phyloP scores from a whole-genome alignment of 2,113 vertebrate genomes.

The Alexandromys fortis region DNA sequence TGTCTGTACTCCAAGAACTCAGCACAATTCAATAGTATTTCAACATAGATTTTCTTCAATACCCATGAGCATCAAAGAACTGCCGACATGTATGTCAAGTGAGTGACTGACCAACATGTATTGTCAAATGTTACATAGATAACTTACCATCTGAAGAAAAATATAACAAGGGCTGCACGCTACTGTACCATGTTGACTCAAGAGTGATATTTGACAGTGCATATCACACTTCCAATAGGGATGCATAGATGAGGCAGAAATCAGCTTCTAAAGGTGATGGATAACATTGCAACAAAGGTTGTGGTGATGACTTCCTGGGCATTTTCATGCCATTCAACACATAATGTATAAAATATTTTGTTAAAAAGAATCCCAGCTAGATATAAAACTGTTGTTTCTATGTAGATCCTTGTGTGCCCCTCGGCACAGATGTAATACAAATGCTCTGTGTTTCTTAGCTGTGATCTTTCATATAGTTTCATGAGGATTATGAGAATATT shows the following conservation, averaged over 20 bases:
- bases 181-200: not conserved
- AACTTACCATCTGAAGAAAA: not conserved
- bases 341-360: not conserved
- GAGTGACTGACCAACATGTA: not conserved
- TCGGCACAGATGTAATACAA: not conserved
- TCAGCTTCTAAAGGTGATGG: not conserved
- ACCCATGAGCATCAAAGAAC: not conserved
- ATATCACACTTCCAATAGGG: not conserved
- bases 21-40: not conserved
- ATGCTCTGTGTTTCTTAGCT: not conserved
- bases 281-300: not conserved
- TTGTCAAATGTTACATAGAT: not conserved
- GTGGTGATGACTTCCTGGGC: not conserved
- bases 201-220: not conserved
- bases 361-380: not conserved
- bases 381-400: not conserved
- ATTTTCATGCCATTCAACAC: too few relatives aligned
- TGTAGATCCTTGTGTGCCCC: not conserved
- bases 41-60: not conserved
- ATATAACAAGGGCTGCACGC: not conserved
- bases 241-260: not conserved
- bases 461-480: constrained; percentile 1
- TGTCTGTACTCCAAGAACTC: not conserved
- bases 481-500: not conserved
- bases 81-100: not conserved